A percentile compares a stretch with the other conserved stretches of the same genome.
phyloP scores from a whole-genome alignment of 1,140 invertebrate genomes.

The Tribolium madens region DNA sequence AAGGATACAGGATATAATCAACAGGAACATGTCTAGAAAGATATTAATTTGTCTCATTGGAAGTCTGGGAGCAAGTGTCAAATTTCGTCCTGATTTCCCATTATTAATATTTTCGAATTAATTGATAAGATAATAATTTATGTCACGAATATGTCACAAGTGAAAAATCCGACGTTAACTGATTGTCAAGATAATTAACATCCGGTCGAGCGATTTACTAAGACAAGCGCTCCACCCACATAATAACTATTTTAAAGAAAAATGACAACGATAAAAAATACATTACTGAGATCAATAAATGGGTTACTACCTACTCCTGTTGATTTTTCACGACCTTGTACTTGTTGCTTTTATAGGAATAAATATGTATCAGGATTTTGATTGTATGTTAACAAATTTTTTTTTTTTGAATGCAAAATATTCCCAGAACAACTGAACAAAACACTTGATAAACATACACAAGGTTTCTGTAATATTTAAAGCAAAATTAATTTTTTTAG shows the following conservation, averaged over 20 bases:
- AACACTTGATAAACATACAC: not conserved
- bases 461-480: not conserved
- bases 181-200: not conserved
- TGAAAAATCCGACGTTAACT: not conserved
- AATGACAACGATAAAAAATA: not conserved
- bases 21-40: too few species aligned
- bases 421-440: not conserved
- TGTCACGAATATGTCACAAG: too few species aligned
- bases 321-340: not conserved
- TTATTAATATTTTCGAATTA: too few species aligned
- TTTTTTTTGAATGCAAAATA: not conserved
- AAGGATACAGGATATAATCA: not conserved
- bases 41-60: too few species aligned
- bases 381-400: not conserved
- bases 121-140: too few species aligned
- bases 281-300: not conserved
- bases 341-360: not conserved
- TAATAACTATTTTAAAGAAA: not conserved
- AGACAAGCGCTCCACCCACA: not conserved
- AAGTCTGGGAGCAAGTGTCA: too few species aligned
- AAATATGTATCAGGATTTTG: not conserved
- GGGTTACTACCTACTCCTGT: too few species aligned
- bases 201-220: not conserved
- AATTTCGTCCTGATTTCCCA: too few species aligned
- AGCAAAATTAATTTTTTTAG: not conserved